These are phyloP conservation scores for Drosophila testacea DNA, from an alignment of 2,888 invertebrate genomes.

Conservation along the genomic window DNA sequence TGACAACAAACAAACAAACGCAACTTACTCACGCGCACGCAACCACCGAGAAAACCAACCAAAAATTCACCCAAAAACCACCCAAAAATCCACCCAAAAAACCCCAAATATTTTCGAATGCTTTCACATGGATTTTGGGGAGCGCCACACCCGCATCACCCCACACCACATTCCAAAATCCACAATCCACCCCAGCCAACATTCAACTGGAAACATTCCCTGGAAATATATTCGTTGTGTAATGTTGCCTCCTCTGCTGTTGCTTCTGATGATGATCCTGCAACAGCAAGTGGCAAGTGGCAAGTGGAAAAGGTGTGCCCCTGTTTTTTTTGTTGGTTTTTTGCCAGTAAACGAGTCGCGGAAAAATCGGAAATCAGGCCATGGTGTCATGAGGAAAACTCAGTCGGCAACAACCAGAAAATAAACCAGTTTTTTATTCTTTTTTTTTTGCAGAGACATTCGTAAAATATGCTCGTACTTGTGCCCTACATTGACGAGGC, in stretches of 20 bases:
- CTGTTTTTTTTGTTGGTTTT: background rate
- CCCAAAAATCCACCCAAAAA: slow-evolving; percentile 1
- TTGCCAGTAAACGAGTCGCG: slow-evolving; percentile 22
- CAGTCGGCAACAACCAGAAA: slow-evolving; percentile 38
- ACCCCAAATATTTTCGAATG: slow-evolving; percentile 39
- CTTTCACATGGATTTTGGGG: slow-evolving; percentile 31
- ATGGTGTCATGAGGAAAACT: slow-evolving; percentile 63
- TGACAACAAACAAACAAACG: slow-evolving; percentile 58
- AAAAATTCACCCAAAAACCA: background rate
- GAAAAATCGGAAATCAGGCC: slow-evolving; percentile 63
- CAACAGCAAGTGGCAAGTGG: slow-evolving; percentile 18
- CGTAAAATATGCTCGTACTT: slow-evolving; percentile 52
- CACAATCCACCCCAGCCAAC: slow-evolving; percentile 41
- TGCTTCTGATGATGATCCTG: slow-evolving; percentile 49
- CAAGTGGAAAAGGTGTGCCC: slow-evolving; percentile 65
- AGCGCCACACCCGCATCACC: slow-evolving; percentile 37
- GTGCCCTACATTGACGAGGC: slow-evolving; percentile 64
- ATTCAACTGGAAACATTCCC: slow-evolving; percentile 43
- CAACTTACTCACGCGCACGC: slow-evolving; percentile 35
- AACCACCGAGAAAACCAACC: slow-evolving; percentile 1
- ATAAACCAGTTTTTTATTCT: slow-evolving; percentile 67
- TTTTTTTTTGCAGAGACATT: slow-evolving; percentile 41
- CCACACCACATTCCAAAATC: slow-evolving; percentile 13
- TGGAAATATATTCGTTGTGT: slow-evolving; percentile 58
- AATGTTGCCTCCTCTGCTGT: slow-evolving; percentile 27